These are phyloP conservation scores for Lophotis ruficrista DNA, from an alignment of 2,113 vertebrate genomes.

Conservation along the genomic window DNA sequence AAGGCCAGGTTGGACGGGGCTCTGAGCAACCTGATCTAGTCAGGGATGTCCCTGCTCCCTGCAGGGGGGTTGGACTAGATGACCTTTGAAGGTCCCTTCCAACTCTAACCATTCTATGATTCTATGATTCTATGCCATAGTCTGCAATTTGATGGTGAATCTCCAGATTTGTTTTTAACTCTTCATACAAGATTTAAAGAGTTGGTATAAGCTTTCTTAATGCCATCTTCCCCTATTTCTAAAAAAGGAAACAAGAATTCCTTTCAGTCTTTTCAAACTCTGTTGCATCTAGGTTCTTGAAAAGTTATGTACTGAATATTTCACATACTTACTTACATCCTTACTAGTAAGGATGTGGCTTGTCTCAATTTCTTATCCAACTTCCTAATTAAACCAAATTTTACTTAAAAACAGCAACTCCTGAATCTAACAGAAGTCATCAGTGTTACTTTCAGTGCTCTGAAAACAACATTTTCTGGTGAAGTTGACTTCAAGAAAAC, in stretches of 20 bases:
- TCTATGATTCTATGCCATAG: too few relatives aligned
- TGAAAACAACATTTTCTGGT: background rate
- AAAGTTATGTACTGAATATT: background rate
- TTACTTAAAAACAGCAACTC: background rate
- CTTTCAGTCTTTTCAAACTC: background rate
- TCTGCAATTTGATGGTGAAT: background rate
- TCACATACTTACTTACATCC: background rate
- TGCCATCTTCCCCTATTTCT: background rate
- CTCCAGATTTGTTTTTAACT: background rate
- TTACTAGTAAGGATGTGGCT: background rate
- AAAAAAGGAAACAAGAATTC: background rate
- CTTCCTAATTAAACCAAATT: constrained; percentile 7
- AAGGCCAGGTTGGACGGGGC: too few relatives aligned
- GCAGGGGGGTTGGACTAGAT: too few relatives aligned
- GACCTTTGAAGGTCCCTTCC: too few relatives aligned
- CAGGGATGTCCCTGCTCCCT: too few relatives aligned
- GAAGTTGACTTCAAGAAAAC: background rate
- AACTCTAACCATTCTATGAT: too few relatives aligned
- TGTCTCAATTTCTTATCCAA: background rate
- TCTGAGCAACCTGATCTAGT: too few relatives aligned
- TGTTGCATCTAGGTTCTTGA: background rate
- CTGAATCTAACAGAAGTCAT: background rate
- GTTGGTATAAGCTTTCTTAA: background rate
- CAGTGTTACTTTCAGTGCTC: constrained; percentile 3
- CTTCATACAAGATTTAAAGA: background rate